A percentile compares a stretch with the other conserved stretches of the same genome.
Conservation (phyloP, 1,140 invertebrate species). For the Artemia franciscana region DNA sequence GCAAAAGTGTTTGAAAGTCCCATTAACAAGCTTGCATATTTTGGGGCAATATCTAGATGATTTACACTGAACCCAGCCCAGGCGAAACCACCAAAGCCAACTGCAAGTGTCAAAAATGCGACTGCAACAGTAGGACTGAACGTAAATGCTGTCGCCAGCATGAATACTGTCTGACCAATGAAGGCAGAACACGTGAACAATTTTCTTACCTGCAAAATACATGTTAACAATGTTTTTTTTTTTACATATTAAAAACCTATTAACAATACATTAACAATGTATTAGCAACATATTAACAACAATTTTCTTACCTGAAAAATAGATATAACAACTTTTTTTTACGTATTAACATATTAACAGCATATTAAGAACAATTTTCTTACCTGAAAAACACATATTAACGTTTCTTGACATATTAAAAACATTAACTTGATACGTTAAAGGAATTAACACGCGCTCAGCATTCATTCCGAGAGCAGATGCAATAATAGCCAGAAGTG, state of each 20-base stretch:
- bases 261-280: no score
- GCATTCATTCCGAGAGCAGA: no score
- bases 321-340: no score
- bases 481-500: no score
- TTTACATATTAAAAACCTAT: not conserved
- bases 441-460: no score
- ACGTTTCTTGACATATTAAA: not conserved
- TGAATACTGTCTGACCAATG: slow-evolving; percentile 54
- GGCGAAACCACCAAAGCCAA: slow-evolving; percentile 64
- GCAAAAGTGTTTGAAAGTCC: slow-evolving; percentile 68
- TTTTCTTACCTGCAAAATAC: slow-evolving; percentile 14
- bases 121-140: slow-evolving; percentile 36
- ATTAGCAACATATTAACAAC: slow-evolving; percentile 20
- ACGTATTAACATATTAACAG: no score
- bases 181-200: slow-evolving; percentile 39
- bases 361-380: slow-evolving; percentile 17
- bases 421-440: no score
- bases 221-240: not conserved
- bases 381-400: slow-evolving; percentile 9
- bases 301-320: slow-evolving; percentile 32
- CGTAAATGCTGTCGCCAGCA: slow-evolving; percentile 46
- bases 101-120: slow-evolving; percentile 51
- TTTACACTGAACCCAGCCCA: slow-evolving; percentile 72
- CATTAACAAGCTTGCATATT: slow-evolving; percentile 56
- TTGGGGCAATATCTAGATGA: slow-evolving; percentile 62